Conservation (phyloP, 64 coral and sea anemone genomes). For the Cladopsammia gracilis region DNA sequence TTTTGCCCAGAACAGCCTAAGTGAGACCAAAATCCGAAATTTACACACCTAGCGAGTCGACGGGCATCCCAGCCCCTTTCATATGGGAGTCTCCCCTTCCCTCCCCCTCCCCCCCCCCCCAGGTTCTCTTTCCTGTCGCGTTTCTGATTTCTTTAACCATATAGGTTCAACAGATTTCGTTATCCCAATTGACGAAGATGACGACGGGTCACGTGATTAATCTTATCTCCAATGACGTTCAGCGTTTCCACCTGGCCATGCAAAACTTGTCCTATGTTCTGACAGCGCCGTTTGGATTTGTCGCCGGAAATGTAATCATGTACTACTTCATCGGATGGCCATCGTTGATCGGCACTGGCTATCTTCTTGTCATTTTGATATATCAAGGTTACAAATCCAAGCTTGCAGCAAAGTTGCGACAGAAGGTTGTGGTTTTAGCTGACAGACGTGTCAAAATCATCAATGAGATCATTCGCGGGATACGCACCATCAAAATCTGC, state of each 20-base stretch:
- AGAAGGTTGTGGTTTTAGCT: conserved; percentile 13
- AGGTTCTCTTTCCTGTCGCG: neutral
- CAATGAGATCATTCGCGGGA: conserved; percentile 33
- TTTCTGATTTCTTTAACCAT: neutral
- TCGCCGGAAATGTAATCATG: conserved; percentile 2
- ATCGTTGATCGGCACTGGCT: neutral
- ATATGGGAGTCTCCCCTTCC: no score
- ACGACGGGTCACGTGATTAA: conserved; percentile 63
- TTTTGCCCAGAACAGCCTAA: no score
- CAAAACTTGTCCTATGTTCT: neutral
- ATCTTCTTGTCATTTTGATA: neutral
- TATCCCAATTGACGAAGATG: neutral
- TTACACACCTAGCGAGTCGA: no score
- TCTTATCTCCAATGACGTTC: conserved; percentile 66
- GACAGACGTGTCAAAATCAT: conserved; percentile 45
- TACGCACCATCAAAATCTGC: conserved; percentile 47
- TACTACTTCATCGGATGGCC: conserved; percentile 39
- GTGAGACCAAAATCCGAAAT: no score
- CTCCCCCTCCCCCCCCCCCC: no score
- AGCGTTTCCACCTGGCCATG: conserved; percentile 45
- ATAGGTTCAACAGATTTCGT: neutral
- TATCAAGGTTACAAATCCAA: neutral
- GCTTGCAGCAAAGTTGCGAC: neutral
- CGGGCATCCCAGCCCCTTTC: no score
- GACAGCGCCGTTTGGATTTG: conserved; percentile 23